Evolutionary conservation across 2,797 vertebrate genomes (phyloP), one percentile per base, ranked within the genome.

Genomic region (Periophthalmus magnuspinnatus): DNA sequence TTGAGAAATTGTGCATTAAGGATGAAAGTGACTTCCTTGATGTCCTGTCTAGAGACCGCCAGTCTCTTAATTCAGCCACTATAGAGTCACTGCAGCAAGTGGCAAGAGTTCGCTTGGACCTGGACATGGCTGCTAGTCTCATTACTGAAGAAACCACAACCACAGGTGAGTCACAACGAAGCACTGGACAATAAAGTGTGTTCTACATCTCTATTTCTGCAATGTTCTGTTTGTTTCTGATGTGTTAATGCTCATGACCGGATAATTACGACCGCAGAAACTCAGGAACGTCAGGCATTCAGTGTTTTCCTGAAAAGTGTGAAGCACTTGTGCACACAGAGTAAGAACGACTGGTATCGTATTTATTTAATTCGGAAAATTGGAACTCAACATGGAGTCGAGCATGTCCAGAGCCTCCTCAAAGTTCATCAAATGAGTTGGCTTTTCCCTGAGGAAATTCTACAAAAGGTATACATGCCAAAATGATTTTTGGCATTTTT

Each of bases 341-440:
- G 84, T 32, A 32, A 58, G 10, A 97, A 97, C 0, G 89, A 95
- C 86, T 99, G 97, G 97, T 93, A 94, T 77, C 79, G 88, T 0
- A 89, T 99, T 72, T 99, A 96, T 88, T 89, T 99, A 70, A 88
- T 97, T 54, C 92, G 97, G 62, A 97, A 93, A 73, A 90, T 96
- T 7, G 83, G 92, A 64, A 93, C 89, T 79, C 94, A 90, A 41
- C 68, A 84, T 0, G 97, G 97, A 7, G 82, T 97, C 67, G 95
- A 95, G 19, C 95, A 93, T 61, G 93, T 95, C 67, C 93, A 95
- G 90, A 93, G 87, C 52, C 88, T 96, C 63, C 88, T 93, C 55
- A 84, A 85, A 41, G 52, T 55, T 38, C 68, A 88, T 2, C 22
- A 32, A 0, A 88, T 89, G 67, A 67, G 1, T 5, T 99, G 97